A percentile compares a stretch with the other conserved stretches of the same genome.
Evolutionary conservation across 2,797 vertebrate species (phyloP).

Genomic region (Caiman crocodilus): DNA sequence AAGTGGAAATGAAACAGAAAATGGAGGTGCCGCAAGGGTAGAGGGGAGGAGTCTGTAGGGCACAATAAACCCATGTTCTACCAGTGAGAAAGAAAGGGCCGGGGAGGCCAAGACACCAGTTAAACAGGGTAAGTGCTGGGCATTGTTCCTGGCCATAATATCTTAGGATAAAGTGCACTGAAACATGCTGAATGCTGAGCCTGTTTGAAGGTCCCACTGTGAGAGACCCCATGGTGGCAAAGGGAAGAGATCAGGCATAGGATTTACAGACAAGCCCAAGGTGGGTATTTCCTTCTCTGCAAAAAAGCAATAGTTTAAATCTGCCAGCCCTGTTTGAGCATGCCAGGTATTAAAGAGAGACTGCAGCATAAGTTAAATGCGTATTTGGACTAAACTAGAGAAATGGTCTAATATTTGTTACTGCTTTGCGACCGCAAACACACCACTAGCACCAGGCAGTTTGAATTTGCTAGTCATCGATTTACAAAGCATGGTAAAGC

Average conservation of each 20-base stretch:
- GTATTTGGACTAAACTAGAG: too few relatives aligned
- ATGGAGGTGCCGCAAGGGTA: not conserved
- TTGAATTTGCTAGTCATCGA: not conserved
- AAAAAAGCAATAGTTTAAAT: not conserved
- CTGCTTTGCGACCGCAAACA: accelerated
- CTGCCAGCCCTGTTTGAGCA: not conserved
- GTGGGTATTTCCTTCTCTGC: not conserved
- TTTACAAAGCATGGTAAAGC: too few relatives aligned
- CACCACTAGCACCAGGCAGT: accelerated
- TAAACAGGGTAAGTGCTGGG: not conserved
- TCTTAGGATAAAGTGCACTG: not conserved
- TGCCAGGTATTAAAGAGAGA: not conserved
- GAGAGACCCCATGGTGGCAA: not conserved
- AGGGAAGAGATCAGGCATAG: not conserved
- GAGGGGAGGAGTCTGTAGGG: not conserved
- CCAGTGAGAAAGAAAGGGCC: not conserved
- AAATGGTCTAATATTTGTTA: not conserved
- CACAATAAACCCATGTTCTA: not conserved
- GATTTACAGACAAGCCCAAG: not conserved
- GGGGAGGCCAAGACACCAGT: not conserved
- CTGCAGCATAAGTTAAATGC: not conserved
- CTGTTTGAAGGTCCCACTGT: not conserved
- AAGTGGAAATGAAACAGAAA: not conserved
- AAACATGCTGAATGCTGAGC: not conserved
- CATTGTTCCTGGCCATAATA: not conserved